A percentile compares a stretch with the other conserved stretches of the same genome.
Conservation (phyloP, 2,888 invertebrate genomes). For the Drosophila mettleri region DNA sequence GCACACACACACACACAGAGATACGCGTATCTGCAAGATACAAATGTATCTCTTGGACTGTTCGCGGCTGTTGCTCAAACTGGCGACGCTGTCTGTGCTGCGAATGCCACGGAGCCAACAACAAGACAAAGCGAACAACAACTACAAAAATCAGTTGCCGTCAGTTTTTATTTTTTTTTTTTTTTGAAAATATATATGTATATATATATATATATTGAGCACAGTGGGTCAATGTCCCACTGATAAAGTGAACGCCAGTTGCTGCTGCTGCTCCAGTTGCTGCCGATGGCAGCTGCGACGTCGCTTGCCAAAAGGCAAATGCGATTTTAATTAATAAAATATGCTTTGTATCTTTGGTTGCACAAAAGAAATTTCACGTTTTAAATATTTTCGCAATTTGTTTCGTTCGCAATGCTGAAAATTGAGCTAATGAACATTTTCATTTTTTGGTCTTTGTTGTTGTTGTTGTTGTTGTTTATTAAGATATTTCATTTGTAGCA, state of each 20-base stretch:
- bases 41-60: conserved; percentile 48
- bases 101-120: conserved; percentile 46
- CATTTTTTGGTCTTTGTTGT: no score
- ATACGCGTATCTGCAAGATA: conserved; percentile 7
- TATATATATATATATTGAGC: conserved; percentile 77
- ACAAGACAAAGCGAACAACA: conserved; percentile 43
- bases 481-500: conserved; percentile 11
- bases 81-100: conserved; percentile 49
- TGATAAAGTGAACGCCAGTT: conserved; percentile 78
- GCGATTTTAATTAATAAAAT: conserved; percentile 80
- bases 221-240: conserved; percentile 84
- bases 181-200: no score
- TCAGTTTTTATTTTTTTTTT: conserved; percentile 46
- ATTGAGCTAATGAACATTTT: conserved; percentile 67
- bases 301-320: conserved; percentile 69
- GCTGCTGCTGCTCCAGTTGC: conserved; percentile 35
- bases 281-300: conserved; percentile 52
- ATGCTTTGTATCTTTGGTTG: conserved; percentile 68
- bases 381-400: conserved; percentile 48
- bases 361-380: conserved; percentile 75
- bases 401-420: conserved; percentile 40
- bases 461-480: no score
- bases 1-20: conserved; percentile 42
- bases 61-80: conserved; percentile 37
- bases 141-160: conserved; percentile 75